These are phyloP conservation scores for Mionectes olivaceus DNA, from an alignment of 2,797 vertebrate genomes.

Conservation along the genomic window DNA sequence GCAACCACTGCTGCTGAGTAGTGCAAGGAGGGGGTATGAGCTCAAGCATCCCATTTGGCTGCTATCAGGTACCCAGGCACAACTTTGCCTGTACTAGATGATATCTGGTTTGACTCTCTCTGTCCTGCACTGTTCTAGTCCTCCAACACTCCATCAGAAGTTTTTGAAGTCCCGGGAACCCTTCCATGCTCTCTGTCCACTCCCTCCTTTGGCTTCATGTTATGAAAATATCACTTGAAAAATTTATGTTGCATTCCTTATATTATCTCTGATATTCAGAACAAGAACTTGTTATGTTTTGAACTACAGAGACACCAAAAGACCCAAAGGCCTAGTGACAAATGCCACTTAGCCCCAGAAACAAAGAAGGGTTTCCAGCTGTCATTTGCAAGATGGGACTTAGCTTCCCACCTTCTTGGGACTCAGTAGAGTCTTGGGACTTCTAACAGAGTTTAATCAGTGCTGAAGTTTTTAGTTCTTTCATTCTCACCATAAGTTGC, in stretches of 20 bases:
- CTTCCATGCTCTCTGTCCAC: neutral
- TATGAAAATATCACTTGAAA: neutral
- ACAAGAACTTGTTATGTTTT: neutral
- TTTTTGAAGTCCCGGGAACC: neutral
- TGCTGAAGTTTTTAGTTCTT: neutral
- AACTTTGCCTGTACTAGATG: neutral
- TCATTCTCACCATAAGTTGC: neutral
- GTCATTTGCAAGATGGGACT: neutral
- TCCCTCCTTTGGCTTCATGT: neutral
- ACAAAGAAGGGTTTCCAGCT: neutral
- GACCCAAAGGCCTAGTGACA: neutral
- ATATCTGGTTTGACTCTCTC: neutral
- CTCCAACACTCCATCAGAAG: neutral
- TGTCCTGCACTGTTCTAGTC: neutral
- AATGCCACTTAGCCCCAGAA: neutral
- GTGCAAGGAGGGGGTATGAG: neutral
- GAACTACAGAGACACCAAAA: neutral
- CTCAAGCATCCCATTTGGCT: rapidly evolving
- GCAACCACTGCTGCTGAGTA: neutral
- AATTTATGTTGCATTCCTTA: neutral
- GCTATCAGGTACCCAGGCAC: neutral
- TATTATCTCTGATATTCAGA: neutral
- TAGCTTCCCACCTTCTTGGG: neutral
- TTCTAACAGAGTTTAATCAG: neutral
- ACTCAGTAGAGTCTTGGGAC: neutral